A percentile compares a stretch with the other conserved stretches of the same genome.
Evolutionary conservation across 1,140 invertebrate genomes (phyloP).

Genomic region (Hestina assimilis): DNA sequence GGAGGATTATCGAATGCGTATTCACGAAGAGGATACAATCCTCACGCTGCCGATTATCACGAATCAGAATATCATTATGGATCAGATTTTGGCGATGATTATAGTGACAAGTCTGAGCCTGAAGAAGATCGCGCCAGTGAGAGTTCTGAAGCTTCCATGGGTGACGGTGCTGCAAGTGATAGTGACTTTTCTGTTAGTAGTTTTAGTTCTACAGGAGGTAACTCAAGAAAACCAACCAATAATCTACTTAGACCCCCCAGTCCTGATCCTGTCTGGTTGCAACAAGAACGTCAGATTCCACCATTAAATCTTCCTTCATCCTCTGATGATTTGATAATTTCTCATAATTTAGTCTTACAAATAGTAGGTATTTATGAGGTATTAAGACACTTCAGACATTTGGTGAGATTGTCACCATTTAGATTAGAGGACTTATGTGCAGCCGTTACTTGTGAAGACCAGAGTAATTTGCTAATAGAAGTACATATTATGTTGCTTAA

Average conservation of each 20-base stretch:
- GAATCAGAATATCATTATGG: constrained; percentile 94
- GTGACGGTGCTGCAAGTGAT: constrained; percentile 85
- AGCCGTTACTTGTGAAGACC: constrained; percentile 93
- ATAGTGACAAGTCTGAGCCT: constrained; percentile 87
- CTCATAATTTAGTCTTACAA: constrained; percentile 87
- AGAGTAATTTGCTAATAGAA: constrained; percentile 93
- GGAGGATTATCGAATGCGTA: constrained; percentile 80
- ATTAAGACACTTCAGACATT: constrained; percentile 91
- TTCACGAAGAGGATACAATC: constrained; percentile 85
- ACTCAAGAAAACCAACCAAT: constrained; percentile 76
- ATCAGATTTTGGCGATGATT: constrained; percentile 92
- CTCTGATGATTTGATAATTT: constrained; percentile 93
- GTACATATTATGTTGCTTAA: constrained; percentile 95
- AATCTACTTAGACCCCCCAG: constrained; percentile 83
- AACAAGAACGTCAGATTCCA: constrained; percentile 88
- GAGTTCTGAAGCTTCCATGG: constrained; percentile 80
- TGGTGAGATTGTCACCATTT: constrained; percentile 95
- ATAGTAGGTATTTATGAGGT: constrained; percentile 95
- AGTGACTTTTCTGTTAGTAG: constrained; percentile 91
- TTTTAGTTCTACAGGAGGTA: constrained; percentile 83
- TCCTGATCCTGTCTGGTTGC: constrained; percentile 92
- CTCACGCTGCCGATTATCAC: constrained; percentile 84
- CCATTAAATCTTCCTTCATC: constrained; percentile 88
- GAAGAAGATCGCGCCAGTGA: constrained; percentile 86
- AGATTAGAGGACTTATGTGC: constrained; percentile 97